Percentiles rank a stretch among this genome's conserved stretches.
These are phyloP conservation scores for Temnothorax rugatulus DNA, from an alignment of 2,888 invertebrate genomes.

Conservation along the genomic window DNA sequence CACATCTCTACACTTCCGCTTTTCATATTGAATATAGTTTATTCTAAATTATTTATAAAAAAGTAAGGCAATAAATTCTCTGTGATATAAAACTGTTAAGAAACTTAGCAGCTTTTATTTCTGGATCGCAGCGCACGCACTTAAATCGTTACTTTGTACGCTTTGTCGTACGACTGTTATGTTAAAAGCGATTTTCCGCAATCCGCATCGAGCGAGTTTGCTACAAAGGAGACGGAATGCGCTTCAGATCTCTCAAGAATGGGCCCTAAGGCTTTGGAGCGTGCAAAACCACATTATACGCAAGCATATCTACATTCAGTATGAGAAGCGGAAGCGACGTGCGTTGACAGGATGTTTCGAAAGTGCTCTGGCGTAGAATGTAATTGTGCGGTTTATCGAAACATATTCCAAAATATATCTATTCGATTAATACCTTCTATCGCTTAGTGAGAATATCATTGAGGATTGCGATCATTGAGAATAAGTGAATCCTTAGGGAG, in stretches of 20 bases:
- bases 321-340: slow-evolving; percentile 25
- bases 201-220: slow-evolving; percentile 27
- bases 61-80: not conserved
- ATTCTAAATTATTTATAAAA: not conserved
- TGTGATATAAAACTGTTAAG: not conserved
- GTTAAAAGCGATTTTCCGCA: slow-evolving; percentile 39
- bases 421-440: slow-evolving; percentile 1
- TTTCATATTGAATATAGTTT: not conserved
- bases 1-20: not conserved
- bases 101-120: slow-evolving; percentile 7
- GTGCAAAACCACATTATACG: not conserved
- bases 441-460: not conserved
- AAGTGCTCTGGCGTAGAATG: slow-evolving; percentile 2
- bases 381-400: slow-evolving; percentile 37
- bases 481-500: not conserved
- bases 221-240: slow-evolving; percentile 4
- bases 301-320: slow-evolving; percentile 19
- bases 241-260: slow-evolving; percentile 32
- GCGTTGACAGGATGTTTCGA: slow-evolving; percentile 39
- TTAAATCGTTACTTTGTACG: not conserved
- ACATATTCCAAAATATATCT: slow-evolving; percentile 13
- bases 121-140: not conserved
- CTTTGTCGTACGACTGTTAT: not conserved
- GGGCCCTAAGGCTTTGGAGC: slow-evolving; percentile 1
- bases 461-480: not conserved